Conservation (phyloP, 2,888 invertebrate species). For the Tachystola acroxantha region DNA sequence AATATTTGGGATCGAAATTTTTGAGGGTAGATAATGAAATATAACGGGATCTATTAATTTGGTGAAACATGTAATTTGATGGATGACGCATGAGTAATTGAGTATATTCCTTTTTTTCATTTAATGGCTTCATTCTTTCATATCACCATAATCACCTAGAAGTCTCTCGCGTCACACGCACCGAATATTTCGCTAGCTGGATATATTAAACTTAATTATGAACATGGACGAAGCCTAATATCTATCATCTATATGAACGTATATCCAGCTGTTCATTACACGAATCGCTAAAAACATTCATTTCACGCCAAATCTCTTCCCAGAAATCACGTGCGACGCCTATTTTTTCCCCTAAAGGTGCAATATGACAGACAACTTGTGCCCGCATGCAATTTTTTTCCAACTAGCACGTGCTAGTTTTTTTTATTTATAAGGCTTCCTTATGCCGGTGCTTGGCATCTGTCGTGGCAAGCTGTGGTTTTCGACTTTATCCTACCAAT, state of each 20-base stretch:
- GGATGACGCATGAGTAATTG: too few relatives aligned
- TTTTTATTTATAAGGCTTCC: slow-evolving; percentile 64
- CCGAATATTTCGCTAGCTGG: too few relatives aligned
- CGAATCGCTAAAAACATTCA: slow-evolving; percentile 42
- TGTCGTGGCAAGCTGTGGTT: slow-evolving; percentile 71
- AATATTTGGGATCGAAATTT: slow-evolving; percentile 15
- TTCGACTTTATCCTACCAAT: slow-evolving; percentile 36
- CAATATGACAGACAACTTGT: slow-evolving; percentile 65
- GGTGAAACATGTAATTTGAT: not conserved
- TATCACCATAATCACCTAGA: too few relatives aligned
- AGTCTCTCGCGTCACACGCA: too few relatives aligned
- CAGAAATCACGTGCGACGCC: slow-evolving; percentile 50
- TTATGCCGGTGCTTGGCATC: slow-evolving; percentile 62
- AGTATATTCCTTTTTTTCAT: too few relatives aligned
- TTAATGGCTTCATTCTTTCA: too few relatives aligned
- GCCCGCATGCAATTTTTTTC: slow-evolving; percentile 71
- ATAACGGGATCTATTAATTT: too few relatives aligned
- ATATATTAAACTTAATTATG: too few relatives aligned
- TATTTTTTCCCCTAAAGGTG: slow-evolving; percentile 41
- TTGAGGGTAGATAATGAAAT: not conserved
- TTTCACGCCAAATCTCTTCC: slow-evolving; percentile 44
- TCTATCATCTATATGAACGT: too few relatives aligned
- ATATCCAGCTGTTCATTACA: slow-evolving; percentile 37
- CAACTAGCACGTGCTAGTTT: slow-evolving; percentile 62
- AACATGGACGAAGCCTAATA: too few relatives aligned